Conservation (phyloP, 2,888 invertebrate genomes). For the Spicauda simplicius region DNA sequence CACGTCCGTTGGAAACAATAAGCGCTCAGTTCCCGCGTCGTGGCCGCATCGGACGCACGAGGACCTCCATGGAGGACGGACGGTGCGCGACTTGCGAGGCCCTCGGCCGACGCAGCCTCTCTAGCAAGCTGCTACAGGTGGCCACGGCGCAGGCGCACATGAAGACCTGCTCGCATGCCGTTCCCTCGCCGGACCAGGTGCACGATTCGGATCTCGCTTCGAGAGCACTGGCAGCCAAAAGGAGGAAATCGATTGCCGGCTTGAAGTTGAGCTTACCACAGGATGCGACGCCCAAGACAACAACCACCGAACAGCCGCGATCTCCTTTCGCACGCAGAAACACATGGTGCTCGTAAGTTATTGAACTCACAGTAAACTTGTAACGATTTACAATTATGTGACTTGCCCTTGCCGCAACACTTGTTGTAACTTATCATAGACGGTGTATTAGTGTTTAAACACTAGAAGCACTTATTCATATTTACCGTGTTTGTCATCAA, state of each 20-base stretch:
- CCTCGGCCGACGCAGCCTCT: slow-evolving; percentile 73
- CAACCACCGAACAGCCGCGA: slow-evolving; percentile 58
- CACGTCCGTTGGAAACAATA: slow-evolving; percentile 79
- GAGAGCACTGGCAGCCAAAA: slow-evolving; percentile 76
- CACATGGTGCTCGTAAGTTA: slow-evolving; percentile 83
- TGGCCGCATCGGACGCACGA: slow-evolving; percentile 79
- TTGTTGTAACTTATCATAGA: slow-evolving; percentile 16
- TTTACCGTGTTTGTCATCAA: slow-evolving; percentile 50
- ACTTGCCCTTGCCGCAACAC: neutral
- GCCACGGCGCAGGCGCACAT: slow-evolving; percentile 81
- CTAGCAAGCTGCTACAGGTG: slow-evolving; percentile 77
- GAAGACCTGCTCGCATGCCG: slow-evolving; percentile 67
- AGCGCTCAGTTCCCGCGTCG: slow-evolving; percentile 80
- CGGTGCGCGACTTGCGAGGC: slow-evolving; percentile 80
- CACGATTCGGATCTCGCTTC: slow-evolving; percentile 72
- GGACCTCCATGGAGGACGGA: slow-evolving; percentile 77
- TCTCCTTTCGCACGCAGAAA: slow-evolving; percentile 73
- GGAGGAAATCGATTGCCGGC: slow-evolving; percentile 77
- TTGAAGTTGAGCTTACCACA: slow-evolving; percentile 70
- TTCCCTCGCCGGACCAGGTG: slow-evolving; percentile 62
- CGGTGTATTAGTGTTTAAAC: slow-evolving; percentile 22
- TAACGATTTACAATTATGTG: neutral
- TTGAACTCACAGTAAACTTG: slow-evolving; percentile 14
- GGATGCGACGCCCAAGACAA: slow-evolving; percentile 62
- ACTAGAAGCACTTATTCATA: slow-evolving; percentile 38